Base-by-base conservation (phyloP, 37 sponge, comb jelly and placozoan genomes). In the Ephydatia muelleri region DNA sequence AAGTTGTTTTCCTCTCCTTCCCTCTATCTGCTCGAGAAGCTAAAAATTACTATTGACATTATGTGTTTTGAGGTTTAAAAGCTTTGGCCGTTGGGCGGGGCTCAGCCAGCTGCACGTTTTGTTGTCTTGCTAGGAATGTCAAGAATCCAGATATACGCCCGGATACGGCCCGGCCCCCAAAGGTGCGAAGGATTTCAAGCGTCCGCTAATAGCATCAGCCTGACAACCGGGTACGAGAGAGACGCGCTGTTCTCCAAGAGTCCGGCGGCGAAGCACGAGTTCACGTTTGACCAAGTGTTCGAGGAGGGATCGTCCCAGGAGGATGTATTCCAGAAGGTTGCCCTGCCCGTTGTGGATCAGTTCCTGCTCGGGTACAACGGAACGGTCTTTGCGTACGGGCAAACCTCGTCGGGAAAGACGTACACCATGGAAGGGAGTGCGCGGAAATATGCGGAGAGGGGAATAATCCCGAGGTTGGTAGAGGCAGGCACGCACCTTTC, bases 371-470 rank as follows among this genome's bases (percentile, higher is more conserved):
- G 97, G 30, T 96, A 87, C 84, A 96, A 96, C 80, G 94, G 89
- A 22, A 96, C 97, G 3, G 82, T 96, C 70, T 96, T 96, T 82
- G 97, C 97, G 21, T 96, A 96, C 67, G 97, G 97, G 5, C 95
- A 94, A 78, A 96, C 97, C 0, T 88, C 91, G 13, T 92, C 97
- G 5, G 97, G 93, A 85, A 91, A 96, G 81, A 82, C 87, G 38
- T 82, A 94, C 90, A 82, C 84, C 37, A 71, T 92, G 27, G 92
- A 92, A 89, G 88, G 97, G 2, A 87, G 88, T 76, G 86, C 83
- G 22, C 13, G 92, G 16, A 78, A 73, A 66, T 96, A 71, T 82
- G 78, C 74, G 9, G 92, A 96, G 9, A 28, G 97, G 6, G 97
- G 97, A 25, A 70, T 96, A 13, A 87, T 94, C 19, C 95, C 97